Percentiles rank a stretch among this genome's conserved stretches.
Conservation (phyloP, 2,797 vertebrate species). For the Neomorphus geoffroyi region DNA sequence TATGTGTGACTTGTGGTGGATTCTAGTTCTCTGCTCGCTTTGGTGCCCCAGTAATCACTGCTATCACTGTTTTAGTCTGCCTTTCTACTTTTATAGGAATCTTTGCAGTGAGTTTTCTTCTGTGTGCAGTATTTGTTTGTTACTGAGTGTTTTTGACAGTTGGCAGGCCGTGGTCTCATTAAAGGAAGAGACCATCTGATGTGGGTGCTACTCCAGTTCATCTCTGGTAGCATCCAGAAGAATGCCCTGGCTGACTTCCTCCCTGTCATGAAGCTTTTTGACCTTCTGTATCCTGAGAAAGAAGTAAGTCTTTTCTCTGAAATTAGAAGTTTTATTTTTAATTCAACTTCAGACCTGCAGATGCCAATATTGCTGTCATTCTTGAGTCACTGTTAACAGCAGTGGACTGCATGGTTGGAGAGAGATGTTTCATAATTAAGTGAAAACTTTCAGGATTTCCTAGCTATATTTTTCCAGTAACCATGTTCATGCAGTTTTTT, state of each 20-base stretch:
- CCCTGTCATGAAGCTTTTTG: constrained; percentile 99
- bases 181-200: constrained; percentile 98
- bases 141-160: constrained; percentile 76
- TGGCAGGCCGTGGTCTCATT: constrained; percentile 95
- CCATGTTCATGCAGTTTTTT: not conserved
- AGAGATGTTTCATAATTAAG: not conserved
- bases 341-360: not conserved
- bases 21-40: not conserved
- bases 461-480: not conserved
- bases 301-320: constrained; percentile 81
- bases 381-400: not conserved
- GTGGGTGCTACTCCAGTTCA: constrained; percentile 99
- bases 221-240: constrained; percentile 99
- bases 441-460: not conserved
- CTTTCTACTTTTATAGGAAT: not conserved
- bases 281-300: constrained; percentile 97
- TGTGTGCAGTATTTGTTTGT: not conserved
- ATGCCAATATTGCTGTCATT: accelerated
- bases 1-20: not conserved
- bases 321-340: not conserved
- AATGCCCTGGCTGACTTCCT: constrained; percentile 96
- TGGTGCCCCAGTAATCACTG: not conserved
- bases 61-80: not conserved
- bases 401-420: not conserved
- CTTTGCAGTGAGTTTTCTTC: not conserved